Conservation (phyloP, 2,888 invertebrate genomes). For the Eilema sororculum region DNA sequence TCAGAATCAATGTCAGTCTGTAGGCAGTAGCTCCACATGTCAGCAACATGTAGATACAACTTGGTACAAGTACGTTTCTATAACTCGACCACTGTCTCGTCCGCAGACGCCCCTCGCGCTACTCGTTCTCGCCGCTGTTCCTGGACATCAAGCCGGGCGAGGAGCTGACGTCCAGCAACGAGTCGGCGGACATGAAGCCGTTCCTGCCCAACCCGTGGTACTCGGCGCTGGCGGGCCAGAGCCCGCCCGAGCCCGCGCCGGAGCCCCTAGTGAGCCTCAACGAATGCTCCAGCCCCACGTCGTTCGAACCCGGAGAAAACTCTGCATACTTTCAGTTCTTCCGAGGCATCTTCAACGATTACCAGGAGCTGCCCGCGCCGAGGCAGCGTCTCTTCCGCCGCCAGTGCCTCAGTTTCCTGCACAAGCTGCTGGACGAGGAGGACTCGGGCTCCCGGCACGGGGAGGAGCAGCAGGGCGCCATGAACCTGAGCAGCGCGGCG, state of each 20-base stretch:
- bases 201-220: slow-evolving; percentile 53
- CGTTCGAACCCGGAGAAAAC: slow-evolving; percentile 73
- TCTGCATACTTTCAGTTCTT: slow-evolving; percentile 80
- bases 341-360: slow-evolving; percentile 75
- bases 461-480: slow-evolving; percentile 45
- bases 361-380: slow-evolving; percentile 65
- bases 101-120: slow-evolving; percentile 63
- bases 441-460: slow-evolving; percentile 46
- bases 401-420: slow-evolving; percentile 70
- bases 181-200: slow-evolving; percentile 49
- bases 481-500: slow-evolving; percentile 49
- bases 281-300: slow-evolving; percentile 60
- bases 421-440: slow-evolving; percentile 73
- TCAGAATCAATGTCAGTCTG: no score
- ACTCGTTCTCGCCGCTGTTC: slow-evolving; percentile 61
- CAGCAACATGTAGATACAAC: no score
- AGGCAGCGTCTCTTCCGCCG: slow-evolving; percentile 73
- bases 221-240: slow-evolving; percentile 38
- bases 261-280: slow-evolving; percentile 59
- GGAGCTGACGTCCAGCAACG: slow-evolving; percentile 41
- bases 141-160: slow-evolving; percentile 41
- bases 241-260: slow-evolving; percentile 43
- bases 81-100: neutral
- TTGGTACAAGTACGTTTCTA: neutral
- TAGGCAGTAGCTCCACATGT: no score